A percentile compares a stretch with the other conserved stretches of the same genome.
phyloP scores from a whole-genome alignment of 2,113 vertebrate species.

The Archocentrus centrarchus region DNA sequence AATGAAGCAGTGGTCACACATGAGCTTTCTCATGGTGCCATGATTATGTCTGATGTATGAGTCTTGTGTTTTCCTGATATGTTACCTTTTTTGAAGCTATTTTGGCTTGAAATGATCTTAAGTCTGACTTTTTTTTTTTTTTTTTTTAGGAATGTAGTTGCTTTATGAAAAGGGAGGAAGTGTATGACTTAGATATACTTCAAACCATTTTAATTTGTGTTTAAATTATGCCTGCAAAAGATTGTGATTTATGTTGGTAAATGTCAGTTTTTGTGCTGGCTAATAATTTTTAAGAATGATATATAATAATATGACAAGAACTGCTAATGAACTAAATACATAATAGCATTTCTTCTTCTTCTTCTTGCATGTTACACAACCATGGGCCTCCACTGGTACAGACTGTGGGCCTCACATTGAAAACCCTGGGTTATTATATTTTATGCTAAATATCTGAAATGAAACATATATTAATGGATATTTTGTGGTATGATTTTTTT shows the following conservation, averaged over 20 bases:
- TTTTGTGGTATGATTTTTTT: too few relatives aligned
- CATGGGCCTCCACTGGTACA: not conserved
- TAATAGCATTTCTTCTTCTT: not conserved
- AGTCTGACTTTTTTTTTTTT: not conserved
- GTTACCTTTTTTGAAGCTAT: not conserved
- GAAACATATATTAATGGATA: too few relatives aligned
- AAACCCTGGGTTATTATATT: not conserved
- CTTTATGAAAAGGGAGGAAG: not conserved
- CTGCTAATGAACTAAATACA: not conserved
- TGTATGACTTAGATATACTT: not conserved
- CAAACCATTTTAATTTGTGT: not conserved
- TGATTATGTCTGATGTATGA: constrained; percentile 11
- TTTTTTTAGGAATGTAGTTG: not conserved
- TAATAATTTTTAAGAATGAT: not conserved
- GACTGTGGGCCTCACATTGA: not conserved
- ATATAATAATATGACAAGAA: not conserved
- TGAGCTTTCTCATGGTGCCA: constrained; percentile 27
- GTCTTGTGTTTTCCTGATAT: not conserved
- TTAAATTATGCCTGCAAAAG: not conserved
- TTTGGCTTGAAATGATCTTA: not conserved
- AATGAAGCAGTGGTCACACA: constrained; percentile 52
- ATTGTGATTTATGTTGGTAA: not conserved
- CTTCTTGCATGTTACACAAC: not conserved
- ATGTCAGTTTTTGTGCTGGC: not conserved
- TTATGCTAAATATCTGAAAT: too few relatives aligned